Percentiles rank a stretch among this genome's conserved stretches.
These are phyloP conservation scores for Brienomyrus brachyistius DNA, from an alignment of 2,113 vertebrate genomes.

Conservation along the genomic window DNA sequence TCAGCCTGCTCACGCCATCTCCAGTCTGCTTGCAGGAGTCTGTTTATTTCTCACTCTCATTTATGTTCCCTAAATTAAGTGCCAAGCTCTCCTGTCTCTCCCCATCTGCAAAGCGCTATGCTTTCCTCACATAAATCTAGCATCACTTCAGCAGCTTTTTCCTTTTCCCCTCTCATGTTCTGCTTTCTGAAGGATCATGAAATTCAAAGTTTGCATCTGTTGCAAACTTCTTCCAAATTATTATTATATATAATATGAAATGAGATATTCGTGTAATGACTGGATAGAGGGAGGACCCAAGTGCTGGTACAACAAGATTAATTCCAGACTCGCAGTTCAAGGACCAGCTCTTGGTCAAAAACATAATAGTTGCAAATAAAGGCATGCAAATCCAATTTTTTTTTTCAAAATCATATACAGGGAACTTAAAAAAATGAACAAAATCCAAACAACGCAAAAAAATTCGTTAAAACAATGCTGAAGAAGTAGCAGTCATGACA, in stretches of 20 bases:
- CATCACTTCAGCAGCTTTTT: neutral
- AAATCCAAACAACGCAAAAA: neutral
- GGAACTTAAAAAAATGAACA: neutral
- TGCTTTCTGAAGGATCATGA: neutral
- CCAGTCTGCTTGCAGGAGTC: neutral
- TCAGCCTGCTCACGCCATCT: too few relatives aligned
- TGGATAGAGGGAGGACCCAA: neutral
- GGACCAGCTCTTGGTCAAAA: neutral
- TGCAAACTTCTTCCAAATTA: neutral
- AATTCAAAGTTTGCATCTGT: neutral
- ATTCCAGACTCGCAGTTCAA: neutral
- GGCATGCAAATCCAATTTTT: neutral
- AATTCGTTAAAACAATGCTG: neutral
- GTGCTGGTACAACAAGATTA: neutral
- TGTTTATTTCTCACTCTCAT: conserved; percentile 9
- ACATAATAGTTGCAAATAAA: neutral
- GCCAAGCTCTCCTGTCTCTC: neutral
- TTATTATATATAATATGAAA: neutral
- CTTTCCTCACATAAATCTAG: neutral
- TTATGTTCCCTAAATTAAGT: conserved; percentile 7
- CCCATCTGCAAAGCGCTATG: neutral
- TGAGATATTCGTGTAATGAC: neutral
- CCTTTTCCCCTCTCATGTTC: neutral
- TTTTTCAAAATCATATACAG: neutral
- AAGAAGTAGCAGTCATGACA: neutral